Conservation (phyloP, 2,113 vertebrate species). For the Chauna torquata region DNA sequence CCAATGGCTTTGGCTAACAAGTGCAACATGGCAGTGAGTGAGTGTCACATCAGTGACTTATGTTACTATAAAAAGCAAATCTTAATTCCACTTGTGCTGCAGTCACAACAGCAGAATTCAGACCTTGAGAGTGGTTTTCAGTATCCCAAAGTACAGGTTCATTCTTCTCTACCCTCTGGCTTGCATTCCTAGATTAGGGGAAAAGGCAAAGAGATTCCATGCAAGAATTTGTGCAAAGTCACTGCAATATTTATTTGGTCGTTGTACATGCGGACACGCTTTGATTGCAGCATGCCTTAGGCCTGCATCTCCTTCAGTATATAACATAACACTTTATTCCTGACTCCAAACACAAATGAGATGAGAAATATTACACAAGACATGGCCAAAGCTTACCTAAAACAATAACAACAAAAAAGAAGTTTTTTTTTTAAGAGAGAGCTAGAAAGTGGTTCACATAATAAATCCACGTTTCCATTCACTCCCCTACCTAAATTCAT, state of each 20-base stretch:
- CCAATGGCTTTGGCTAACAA: neutral
- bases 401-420: neutral
- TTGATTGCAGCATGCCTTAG: neutral
- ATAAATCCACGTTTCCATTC: neutral
- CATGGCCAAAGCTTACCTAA: neutral
- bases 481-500: neutral
- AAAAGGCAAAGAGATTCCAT: neutral
- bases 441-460: neutral
- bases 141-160: neutral
- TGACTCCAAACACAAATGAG: neutral
- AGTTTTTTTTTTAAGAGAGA: neutral
- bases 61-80: rapidly evolving
- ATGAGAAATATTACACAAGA: neutral
- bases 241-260: neutral
- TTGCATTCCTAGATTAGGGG: neutral
- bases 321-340: neutral
- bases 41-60: neutral
- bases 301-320: neutral
- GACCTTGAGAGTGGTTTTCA: neutral
- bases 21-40: neutral
- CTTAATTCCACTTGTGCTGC: neutral
- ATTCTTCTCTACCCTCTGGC: neutral
- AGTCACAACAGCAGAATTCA: neutral
- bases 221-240: neutral
- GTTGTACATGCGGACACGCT: neutral